Base-by-base conservation (phyloP, 92 coral and sea anemone genomes). In the Siderastrea radians region DNA sequence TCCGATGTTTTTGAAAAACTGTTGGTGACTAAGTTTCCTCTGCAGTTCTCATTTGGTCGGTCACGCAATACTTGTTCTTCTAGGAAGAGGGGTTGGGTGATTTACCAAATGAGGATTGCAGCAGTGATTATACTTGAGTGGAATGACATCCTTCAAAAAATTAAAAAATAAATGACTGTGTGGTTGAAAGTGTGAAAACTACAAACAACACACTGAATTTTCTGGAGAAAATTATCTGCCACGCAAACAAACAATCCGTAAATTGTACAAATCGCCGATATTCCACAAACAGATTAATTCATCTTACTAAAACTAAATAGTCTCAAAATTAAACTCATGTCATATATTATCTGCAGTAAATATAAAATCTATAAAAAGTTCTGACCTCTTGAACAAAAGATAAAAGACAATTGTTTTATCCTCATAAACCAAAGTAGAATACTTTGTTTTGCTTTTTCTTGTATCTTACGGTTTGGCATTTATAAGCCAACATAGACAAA, bases 331-430 rank as follows among this genome's bases (percentile, higher is more conserved):
- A 93, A 93, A 93, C 86, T 93, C 87, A 85, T 82, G 84, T 86
- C 87, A 86, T 93, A 93, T 93, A 90, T 90, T 92, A 86, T 89
- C 80, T 92, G 84, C 87, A 89, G 93, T 90, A 82, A 90, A 93
- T 93, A 93, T 86, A 93, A 93, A 93, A 93, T 90, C 95, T 93
- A 93, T 93, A 93, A 93, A 93, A 93, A 72, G 86, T 76, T 89
- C 89, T 75, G 82, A 66, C 79, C 80, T 81, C 65, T 81, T 88
- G 81, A 88, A 83, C 91, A 88, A 88, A 88, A 81, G 91, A 88
- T 86, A 92, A 89, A 91, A 92, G 95, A 66, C 76, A 84, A 89
- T 92, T 85, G 78, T 74, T 74, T 84, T 64, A 84, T 84, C 80
- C 80, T 84, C 71, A 13, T 74, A 15, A 84, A 63, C 57, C 13